Evolutionary conservation across 2,797 vertebrate species (phyloP), one percentile per base, ranked within the genome.

Genomic region (Sparus aurata): DNA sequence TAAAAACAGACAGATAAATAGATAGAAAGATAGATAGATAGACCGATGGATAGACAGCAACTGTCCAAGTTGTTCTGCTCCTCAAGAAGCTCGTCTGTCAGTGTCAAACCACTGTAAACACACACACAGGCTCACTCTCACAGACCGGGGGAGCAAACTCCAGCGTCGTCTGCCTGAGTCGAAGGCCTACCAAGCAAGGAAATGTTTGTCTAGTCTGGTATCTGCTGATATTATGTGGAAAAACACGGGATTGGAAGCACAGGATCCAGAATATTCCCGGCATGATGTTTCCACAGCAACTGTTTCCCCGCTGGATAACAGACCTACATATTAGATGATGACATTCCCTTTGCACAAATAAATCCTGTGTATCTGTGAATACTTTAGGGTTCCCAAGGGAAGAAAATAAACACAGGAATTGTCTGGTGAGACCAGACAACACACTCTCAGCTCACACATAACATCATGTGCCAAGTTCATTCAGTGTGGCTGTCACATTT

Each of bases 111-210:
- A 38, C 12, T 59, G 50, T 52, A 84, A 73, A 75, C 75, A 78
- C 77, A 70, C 73, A 83, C 79, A 62, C 72, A 52, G 67, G 34
- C 34, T 34, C 6, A 34, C 23, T 23, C 50, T 20, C 8, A 54
- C 10, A 85, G 50, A 67, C 17, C 64, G 87, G 77, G 17, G 63
- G 25, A 67, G 30, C 8, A 17, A 23, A 47, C 59, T 20, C 13
- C 70, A 75, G 70, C 55, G 38, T 41, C 13, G 10, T 57, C 65
- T 41, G 64, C 41, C 73, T 46, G 66, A 7, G 73, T 38, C n/a
- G 30, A 73, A 74, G n/a, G 23, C 52, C 73, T 45, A 81, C 87
- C 87, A 89, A 90, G 86, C 85, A 89, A 76, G 90, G 89, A 90
- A 71, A 92, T 86, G 90, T 90, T 90, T 91, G 81, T 73, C 67